Evolutionary conservation across 2,888 invertebrate genomes (phyloP), one percentile per base, ranked within the genome.

Genomic region (Macropis europaea): DNA sequence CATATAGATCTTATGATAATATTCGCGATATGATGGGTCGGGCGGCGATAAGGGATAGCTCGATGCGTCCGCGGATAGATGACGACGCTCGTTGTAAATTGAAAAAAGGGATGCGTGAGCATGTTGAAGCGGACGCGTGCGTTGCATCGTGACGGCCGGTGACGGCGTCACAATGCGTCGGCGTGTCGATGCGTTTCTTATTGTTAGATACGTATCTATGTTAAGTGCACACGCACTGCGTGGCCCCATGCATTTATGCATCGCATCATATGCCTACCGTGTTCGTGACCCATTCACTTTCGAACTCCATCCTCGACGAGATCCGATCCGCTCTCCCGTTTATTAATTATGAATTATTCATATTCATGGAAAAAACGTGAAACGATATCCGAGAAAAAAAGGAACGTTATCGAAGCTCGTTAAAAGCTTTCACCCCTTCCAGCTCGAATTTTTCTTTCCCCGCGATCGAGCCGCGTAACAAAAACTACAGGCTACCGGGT

Each of bases 151-250:
- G 82, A 69, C 75, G 73, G 56, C 47, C 54, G 63, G 4, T 43
- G 68, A 40, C 48, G 61, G 45, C 54, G 70, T 70, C 77, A 59
- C 69, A 77, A 26, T 75, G 77, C 80, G 77, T 77, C 79, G 78
- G 73, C 79, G 83, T 81, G 81, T 78, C 79, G 81, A 82, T 80
- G 81, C 76, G 80, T 74, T 72, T 75, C 86, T 86, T 86, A 87
- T 87, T 86, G 83, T 83, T 79, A 79, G 82, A 85, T 84, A 72
- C 80, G 82, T 85, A 87, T 86, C 87, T 84, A 87, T 87, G 85
- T 84, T 85, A 86, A 87, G 80, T 61, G 70, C 68, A 68, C 75
- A 62, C 57, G 67, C 53, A 62, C n/a, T 32, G 67, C 62, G 53
- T 42, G 59, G 60, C 53, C 74, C 81, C 80, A 84, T 87, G 85